Base-by-base conservation (phyloP, 2,797 vertebrate genomes). In the Melanotaenia nigrans region DNA sequence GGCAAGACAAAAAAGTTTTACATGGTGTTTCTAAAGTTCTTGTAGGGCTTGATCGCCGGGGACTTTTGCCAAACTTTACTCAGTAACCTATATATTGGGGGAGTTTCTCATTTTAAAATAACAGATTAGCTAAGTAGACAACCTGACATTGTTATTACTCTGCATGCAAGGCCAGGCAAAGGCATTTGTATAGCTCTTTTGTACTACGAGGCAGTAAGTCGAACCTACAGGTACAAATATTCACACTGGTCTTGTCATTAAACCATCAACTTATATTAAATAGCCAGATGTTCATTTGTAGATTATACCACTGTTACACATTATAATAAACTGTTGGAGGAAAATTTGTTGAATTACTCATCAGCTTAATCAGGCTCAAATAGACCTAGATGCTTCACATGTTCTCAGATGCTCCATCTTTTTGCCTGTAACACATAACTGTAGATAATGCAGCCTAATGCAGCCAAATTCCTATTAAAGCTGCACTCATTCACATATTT, bases 11-110 rank as follows among this genome's bases (percentile, higher is more conserved):
- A 63, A 18, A 6, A 3, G 20, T 11, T 40, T 68, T 33, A 61
- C n/a, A 47, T 54, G 10, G 49, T 59, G 63, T 65, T 36, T 53
- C 14, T 35, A n/a, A n/a, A 56, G 14, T 20, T 38, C 10, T 59
- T 63, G 20, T 68, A 47, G 32, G 7, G 24, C 4, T 32, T 40
- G 0, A 24, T 72, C 24, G 53, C 64, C 35, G 33, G 7, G 30
- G 8, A 28, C n/a, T 58, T 55, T 30, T 6, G 1, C 18, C 36
- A 5, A 2, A 53, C 6, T 60, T 16, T 35, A 60, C 45, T 36
- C 28, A 61, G 38, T 71, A 22, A 61, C 36, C 22, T 38, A 11
- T 13, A 24, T n/a, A 53, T 24, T 69, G n/a, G 25, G 51, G 28
- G 38, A 8, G 1, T 13, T 47, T 35, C 14, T 47, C 18, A 20